Conservation (phyloP, 2,113 vertebrate genomes). For the Neopipo cinnamomea region DNA sequence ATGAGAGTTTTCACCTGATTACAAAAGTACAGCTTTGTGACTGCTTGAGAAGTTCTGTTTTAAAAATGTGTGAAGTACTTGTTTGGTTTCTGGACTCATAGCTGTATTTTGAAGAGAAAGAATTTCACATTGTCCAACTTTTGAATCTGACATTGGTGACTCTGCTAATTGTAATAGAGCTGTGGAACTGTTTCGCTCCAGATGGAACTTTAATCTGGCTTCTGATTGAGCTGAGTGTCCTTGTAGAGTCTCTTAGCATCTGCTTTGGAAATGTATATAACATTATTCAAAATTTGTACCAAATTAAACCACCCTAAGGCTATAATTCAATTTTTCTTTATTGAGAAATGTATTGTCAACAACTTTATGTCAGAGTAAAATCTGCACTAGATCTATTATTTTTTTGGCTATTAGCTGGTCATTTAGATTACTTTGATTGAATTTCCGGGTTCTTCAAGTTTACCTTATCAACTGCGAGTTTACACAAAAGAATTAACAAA, state of each 20-base stretch:
- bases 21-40: background rate
- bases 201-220: conserved; percentile 80
- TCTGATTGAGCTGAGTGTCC: conserved; percentile 77
- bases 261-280: conserved; percentile 78
- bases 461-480: background rate
- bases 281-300: conserved; percentile 82
- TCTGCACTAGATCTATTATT: conserved; percentile 25
- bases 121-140: conserved; percentile 16
- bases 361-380: conserved; percentile 66
- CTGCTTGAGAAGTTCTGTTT: background rate
- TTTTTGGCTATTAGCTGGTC: conserved; percentile 52
- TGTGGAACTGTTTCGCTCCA: conserved; percentile 71
- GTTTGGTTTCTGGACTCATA: background rate
- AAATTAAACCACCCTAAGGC: conserved; percentile 77
- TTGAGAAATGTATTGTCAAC: conserved; percentile 74
- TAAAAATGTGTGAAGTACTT: background rate
- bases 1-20: background rate
- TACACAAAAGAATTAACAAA: background rate
- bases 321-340: conserved; percentile 78
- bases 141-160: conserved; percentile 69
- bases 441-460: conserved; percentile 30
- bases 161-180: conserved; percentile 75
- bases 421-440: conserved; percentile 35
- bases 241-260: conserved; percentile 80
- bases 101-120: conserved; percentile 19